Evolutionary conservation across 2,797 vertebrate genomes (phyloP).

Genomic region (Nasua narica): DNA sequence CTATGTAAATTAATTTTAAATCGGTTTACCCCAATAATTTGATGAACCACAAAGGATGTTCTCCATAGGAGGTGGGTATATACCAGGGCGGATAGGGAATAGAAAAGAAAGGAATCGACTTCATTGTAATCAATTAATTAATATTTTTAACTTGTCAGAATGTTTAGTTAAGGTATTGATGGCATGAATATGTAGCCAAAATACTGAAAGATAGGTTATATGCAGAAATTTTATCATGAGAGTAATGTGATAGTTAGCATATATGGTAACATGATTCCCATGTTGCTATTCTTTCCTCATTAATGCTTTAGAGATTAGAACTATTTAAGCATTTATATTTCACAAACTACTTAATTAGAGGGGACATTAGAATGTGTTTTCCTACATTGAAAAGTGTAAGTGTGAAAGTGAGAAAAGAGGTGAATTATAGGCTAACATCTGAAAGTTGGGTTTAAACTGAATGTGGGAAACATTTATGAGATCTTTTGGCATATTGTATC

Average conservation of each 20-base stretch:
- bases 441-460: not conserved
- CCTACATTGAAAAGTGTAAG: not conserved
- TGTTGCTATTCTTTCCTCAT: not conserved
- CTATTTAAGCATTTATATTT: not conserved
- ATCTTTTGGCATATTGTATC: not conserved
- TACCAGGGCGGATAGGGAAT: not conserved
- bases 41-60: not conserved
- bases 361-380: not conserved
- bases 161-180: not conserved
- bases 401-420: not conserved
- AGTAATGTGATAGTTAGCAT: not conserved
- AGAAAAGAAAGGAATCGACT: not conserved
- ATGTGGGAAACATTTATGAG: not conserved
- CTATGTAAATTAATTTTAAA: not conserved
- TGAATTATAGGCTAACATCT: not conserved
- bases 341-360: not conserved
- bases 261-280: not conserved
- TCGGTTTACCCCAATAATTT: not conserved
- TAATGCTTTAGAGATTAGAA: not conserved
- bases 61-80: not conserved
- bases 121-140: not conserved
- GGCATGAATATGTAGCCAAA: not conserved
- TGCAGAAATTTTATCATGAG: not conserved
- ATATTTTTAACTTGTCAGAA: not conserved
- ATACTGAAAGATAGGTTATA: not conserved